Evolutionary conservation across 2,113 vertebrate species (phyloP), one percentile per base, ranked within the genome.

Genomic region (Megaptera novaeangliae): DNA sequence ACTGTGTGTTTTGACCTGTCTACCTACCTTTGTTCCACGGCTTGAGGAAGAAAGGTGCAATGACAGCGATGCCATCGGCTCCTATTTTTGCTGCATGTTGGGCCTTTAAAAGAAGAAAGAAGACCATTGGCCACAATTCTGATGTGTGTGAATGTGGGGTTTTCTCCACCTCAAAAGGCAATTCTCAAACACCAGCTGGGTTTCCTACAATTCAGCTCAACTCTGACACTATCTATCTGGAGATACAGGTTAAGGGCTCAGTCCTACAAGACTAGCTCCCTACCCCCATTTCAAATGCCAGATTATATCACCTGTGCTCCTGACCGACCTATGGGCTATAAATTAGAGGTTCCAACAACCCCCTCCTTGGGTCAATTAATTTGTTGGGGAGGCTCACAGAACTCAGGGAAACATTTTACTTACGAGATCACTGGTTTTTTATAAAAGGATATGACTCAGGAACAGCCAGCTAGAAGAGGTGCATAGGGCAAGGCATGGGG

Each of bases 21-120:
- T 8, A 66, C 97, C 97, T 95, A 99, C 99, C 99, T 99, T 99
- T 99, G 94, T 86, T 98, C 25, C 83, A 94, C 23, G 99, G 99
- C 98, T 99, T 99, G 97, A 99, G 99, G 98, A 99, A 99, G 96
- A 97, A 99, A 12, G 99, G 99, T 0, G 99, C 97, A 14, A 99
- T 99, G 78, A 99, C 99, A 75, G 99, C 99, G 46, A 99, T 99
- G n/a, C 98, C 99, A 97, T 99, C 98, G 0, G 99, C 99, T 93
- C 98, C 98, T 63, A 99, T 98, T 78, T 98, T 86, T 75, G 98
- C 99, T 88, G 99, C 99, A 0, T 99, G 99, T 57, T 94, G 98
- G 85, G 99, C 99, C 99, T 99, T 74, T 6, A 82, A 95, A 89
- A 57, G 63, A 97, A 90, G 94, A 94, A 78, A 97, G 41, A 69